Percentiles rank a stretch among this genome's conserved stretches.
These are phyloP conservation scores for Chironomus tepperi DNA, from an alignment of 1,140 invertebrate genomes.

Conservation along the genomic window DNA sequence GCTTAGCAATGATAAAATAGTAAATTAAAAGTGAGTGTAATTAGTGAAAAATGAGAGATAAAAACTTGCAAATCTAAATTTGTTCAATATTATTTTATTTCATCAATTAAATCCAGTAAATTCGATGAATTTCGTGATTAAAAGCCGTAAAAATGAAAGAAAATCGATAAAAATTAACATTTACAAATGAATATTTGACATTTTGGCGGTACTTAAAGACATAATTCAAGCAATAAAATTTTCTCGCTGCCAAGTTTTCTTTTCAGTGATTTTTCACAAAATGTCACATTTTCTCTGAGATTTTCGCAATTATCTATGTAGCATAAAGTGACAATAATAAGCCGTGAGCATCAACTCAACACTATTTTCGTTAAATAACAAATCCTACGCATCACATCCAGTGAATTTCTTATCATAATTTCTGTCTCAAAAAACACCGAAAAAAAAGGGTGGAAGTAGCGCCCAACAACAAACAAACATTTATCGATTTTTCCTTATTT, in stretches of 20 bases:
- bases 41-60: neutral
- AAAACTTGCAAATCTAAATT: neutral
- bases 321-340: neutral
- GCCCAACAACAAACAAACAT: neutral
- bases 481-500: constrained; percentile 22
- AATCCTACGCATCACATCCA: neutral
- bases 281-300: neutral
- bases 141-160: neutral
- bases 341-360: neutral
- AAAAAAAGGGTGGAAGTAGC: constrained; percentile 17
- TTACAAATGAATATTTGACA: neutral
- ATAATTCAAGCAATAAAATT: neutral
- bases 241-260: neutral
- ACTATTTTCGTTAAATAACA: neutral
- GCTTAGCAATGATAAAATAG: neutral
- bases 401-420: neutral
- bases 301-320: neutral
- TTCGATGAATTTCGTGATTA: neutral
- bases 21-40: neutral
- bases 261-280: neutral
- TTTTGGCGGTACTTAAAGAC: neutral
- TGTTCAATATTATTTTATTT: neutral
- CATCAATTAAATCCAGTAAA: neutral
- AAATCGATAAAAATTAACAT: neutral
- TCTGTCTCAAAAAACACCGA: neutral